These are phyloP conservation scores for Neoascia interrupta DNA, from an alignment of 2,888 invertebrate species.

Conservation along the genomic window DNA sequence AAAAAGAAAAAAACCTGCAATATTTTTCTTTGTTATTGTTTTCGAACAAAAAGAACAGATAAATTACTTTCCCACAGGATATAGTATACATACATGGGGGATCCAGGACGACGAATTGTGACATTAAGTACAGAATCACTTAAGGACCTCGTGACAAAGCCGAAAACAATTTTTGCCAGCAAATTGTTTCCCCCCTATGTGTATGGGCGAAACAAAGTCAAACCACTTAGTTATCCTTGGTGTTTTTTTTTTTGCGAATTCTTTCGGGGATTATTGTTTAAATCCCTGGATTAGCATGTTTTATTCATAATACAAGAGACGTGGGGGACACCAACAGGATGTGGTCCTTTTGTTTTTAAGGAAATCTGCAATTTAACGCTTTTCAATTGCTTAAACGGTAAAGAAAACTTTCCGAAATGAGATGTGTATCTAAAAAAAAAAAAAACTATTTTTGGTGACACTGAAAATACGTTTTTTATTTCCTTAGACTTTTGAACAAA, in stretches of 20 bases:
- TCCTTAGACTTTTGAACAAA: neutral
- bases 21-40: neutral
- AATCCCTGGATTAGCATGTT: conserved; percentile 35
- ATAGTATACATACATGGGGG: neutral
- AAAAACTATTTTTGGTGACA: neutral
- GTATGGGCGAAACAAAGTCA: neutral
- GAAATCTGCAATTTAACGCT: no score
- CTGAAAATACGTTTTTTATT: neutral
- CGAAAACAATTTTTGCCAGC: conserved; percentile 14
- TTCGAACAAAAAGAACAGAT: no score
- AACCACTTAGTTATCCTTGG: conserved; percentile 14
- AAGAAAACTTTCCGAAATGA: no score
- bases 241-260: conserved; percentile 7
- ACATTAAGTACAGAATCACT: conserved; percentile 36
- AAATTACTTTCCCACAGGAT: neutral
- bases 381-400: no score
- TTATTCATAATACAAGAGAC: conserved; percentile 2
- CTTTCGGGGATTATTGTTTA: conserved; percentile 18
- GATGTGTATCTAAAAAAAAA: neutral
- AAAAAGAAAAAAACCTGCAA: neutral
- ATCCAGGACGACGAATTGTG: neutral
- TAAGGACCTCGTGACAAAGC: conserved; percentile 17
- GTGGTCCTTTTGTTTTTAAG: neutral
- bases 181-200: conserved; percentile 2
- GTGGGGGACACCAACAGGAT: neutral